These are phyloP conservation scores for Agriopis aurantiaria DNA, from an alignment of 2,888 invertebrate genomes.

Conservation along the genomic window DNA sequence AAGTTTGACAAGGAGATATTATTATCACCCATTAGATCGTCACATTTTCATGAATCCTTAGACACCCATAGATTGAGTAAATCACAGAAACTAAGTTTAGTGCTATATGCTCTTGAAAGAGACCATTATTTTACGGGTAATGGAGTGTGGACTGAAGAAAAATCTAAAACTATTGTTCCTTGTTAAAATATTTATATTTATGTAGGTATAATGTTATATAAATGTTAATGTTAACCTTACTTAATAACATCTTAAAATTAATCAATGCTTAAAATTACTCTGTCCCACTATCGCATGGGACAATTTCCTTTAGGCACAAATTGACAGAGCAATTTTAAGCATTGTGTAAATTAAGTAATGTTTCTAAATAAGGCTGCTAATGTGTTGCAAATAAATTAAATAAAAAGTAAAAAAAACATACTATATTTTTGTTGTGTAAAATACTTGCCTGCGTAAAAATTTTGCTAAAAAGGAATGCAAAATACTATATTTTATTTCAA, in stretches of 20 bases:
- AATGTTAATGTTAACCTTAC: background rate
- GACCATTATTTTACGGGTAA: constrained; percentile 81
- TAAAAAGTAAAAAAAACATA: background rate
- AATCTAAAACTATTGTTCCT: constrained; percentile 52
- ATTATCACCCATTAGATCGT: constrained; percentile 38
- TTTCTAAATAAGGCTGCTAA: background rate
- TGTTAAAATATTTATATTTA: constrained; percentile 13
- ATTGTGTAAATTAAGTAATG: too few species aligned
- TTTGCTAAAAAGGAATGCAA: too few species aligned
- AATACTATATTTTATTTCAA: too few species aligned
- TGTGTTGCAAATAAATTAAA: background rate
- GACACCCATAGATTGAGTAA: constrained; percentile 61
- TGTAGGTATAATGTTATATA: background rate
- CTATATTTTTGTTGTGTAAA: background rate
- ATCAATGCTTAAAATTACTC: too few species aligned
- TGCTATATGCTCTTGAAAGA: constrained; percentile 76
- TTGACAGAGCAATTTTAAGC: too few species aligned
- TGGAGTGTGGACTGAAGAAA: constrained; percentile 80
- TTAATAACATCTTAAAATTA: background rate
- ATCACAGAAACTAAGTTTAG: constrained; percentile 74
- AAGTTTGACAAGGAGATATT: constrained; percentile 48
- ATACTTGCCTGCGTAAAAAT: too few species aligned
- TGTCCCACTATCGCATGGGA: too few species aligned
- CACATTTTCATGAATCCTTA: constrained; percentile 58
- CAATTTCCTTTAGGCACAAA: too few species aligned